These are phyloP conservation scores for Acipenser oxyrinchus DNA, from an alignment of 2,797 vertebrate genomes.

Conservation along the genomic window DNA sequence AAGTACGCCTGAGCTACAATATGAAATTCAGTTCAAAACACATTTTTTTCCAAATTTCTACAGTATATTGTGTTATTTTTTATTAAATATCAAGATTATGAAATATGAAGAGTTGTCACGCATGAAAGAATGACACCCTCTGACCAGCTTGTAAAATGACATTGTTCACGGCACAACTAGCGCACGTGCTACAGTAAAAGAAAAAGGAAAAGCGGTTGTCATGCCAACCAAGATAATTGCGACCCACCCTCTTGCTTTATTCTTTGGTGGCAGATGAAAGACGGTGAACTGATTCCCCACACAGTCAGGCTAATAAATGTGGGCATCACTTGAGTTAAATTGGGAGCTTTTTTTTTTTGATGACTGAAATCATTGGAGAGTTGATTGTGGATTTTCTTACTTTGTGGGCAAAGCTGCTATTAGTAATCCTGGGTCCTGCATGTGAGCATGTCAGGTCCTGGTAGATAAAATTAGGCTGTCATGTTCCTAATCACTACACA, in stretches of 20 bases:
- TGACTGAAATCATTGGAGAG: slow-evolving; percentile 10
- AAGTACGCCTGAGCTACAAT: no score
- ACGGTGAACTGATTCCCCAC: slow-evolving; percentile 17
- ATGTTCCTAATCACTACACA: background rate
- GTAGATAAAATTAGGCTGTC: background rate
- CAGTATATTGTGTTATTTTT: no score
- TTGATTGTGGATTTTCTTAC: background rate
- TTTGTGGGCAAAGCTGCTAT: slow-evolving; percentile 7
- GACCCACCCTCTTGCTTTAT: slow-evolving; percentile 29
- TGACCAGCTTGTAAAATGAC: no score
- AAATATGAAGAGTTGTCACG: no score
- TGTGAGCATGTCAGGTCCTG: background rate
- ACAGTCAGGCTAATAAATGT: slow-evolving; percentile 10
- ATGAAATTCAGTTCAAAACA: no score
- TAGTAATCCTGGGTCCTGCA: slow-evolving; percentile 3
- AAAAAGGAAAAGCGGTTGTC: slow-evolving; percentile 38
- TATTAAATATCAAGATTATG: no score
- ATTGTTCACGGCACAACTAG: no score
- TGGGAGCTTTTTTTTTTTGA: slow-evolving; percentile 12
- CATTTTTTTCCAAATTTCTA: no score
- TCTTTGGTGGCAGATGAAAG: slow-evolving; percentile 32
- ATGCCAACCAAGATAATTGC: slow-evolving; percentile 32
- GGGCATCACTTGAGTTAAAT: slow-evolving; percentile 13
- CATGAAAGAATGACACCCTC: no score
- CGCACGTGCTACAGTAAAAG: slow-evolving; percentile 7